These are phyloP conservation scores for Hippocampus guttulatus DNA, from an alignment of 2,113 vertebrate genomes.

Conservation along the genomic window DNA sequence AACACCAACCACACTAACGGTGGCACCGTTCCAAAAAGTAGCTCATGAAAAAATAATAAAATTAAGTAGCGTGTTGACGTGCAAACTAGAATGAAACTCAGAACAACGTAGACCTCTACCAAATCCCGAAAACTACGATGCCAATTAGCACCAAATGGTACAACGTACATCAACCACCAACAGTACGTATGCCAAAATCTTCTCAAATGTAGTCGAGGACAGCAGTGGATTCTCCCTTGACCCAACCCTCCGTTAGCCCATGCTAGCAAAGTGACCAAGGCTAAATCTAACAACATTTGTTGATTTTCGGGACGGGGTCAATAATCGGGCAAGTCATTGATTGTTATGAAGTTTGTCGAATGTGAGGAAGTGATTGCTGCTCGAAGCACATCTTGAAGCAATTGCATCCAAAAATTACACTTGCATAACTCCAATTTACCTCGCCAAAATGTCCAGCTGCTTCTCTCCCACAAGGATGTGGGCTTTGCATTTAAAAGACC, in stretches of 20 bases:
- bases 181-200: no score
- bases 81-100: background rate
- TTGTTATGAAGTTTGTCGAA: background rate
- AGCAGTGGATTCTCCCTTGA: no score
- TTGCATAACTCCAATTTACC: background rate
- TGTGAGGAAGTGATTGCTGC: background rate
- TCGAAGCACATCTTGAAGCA: background rate
- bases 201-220: no score
- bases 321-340: background rate
- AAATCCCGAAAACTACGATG: background rate
- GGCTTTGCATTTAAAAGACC: background rate
- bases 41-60: background rate
- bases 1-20: background rate
- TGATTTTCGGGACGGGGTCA: background rate
- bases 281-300: background rate
- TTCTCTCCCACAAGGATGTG: background rate
- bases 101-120: background rate
- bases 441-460: slow-evolving; percentile 20
- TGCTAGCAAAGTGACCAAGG: background rate
- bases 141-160: background rate
- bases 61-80: background rate
- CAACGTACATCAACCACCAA: no score
- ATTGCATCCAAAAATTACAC: slow-evolving; percentile 9
- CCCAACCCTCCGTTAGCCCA: no score
- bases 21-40: background rate